Percentiles rank a stretch among this genome's conserved stretches.
These are phyloP conservation scores for Syrrhaptes paradoxus DNA, from an alignment of 2,113 vertebrate genomes.

Conservation along the genomic window DNA sequence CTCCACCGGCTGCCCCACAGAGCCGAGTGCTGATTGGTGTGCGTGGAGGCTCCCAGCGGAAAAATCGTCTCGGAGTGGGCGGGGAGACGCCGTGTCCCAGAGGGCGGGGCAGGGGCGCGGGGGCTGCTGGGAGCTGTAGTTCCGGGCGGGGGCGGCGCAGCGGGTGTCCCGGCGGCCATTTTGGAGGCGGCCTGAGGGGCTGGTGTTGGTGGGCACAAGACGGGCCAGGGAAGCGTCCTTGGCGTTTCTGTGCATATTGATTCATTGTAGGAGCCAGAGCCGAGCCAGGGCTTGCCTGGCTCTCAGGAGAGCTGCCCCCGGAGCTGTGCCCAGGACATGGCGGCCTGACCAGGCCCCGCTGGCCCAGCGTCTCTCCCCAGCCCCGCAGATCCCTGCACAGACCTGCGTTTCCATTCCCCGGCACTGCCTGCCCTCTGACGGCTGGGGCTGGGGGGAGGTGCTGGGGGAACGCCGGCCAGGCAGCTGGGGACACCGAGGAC, in stretches of 20 bases:
- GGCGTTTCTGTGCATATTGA: accelerated
- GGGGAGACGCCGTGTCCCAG: neutral
- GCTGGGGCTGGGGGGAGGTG: neutral
- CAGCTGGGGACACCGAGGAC: too few relatives aligned
- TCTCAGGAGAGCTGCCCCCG: too few relatives aligned
- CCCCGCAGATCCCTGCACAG: too few relatives aligned
- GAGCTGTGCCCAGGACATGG: neutral
- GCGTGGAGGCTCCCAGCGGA: neutral
- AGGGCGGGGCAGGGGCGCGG: neutral
- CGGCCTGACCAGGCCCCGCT: neutral
- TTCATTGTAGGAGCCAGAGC: accelerated
- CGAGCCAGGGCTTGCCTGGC: neutral
- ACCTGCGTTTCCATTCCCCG: accelerated
- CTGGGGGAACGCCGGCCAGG: accelerated
- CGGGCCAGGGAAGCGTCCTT: too few relatives aligned
- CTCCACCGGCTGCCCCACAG: accelerated
- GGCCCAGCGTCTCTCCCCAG: too few relatives aligned
- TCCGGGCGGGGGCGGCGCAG: accelerated
- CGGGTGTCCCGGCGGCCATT: neutral
- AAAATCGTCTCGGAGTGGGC: accelerated
- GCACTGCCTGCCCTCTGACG: too few relatives aligned
- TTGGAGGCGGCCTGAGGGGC: neutral
- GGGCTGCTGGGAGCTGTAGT: slow-evolving; percentile 21
- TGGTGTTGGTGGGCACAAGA: accelerated
- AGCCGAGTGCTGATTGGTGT: neutral